Evolutionary conservation across 2,888 invertebrate genomes (phyloP).

Genomic region (Endomychus coccineus): DNA sequence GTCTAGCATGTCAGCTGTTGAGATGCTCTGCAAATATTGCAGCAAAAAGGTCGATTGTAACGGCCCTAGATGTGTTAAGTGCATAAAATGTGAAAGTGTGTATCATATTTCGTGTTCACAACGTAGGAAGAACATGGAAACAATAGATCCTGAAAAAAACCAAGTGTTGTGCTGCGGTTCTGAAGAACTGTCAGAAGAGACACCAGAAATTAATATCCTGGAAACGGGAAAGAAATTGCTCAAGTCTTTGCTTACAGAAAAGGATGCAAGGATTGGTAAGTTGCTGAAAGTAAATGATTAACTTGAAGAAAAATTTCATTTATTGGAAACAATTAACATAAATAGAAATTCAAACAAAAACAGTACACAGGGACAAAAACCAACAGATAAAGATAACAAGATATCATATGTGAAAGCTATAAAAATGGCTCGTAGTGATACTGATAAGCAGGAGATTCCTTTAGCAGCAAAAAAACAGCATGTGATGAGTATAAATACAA

Average conservation of each 20-base stretch:
- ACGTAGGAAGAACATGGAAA: neutral
- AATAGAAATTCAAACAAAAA: too few species aligned
- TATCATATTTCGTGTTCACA: constrained; percentile 1
- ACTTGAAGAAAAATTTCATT: neutral
- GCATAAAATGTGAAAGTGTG: neutral
- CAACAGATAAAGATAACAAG: too few species aligned
- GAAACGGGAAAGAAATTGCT: neutral
- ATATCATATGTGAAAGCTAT: too few species aligned
- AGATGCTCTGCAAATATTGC: constrained; percentile 2
- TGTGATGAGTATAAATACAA: too few species aligned
- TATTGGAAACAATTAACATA: too few species aligned
- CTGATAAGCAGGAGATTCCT: too few species aligned
- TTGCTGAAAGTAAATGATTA: neutral
- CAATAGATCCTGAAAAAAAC: neutral
- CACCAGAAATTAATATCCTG: neutral
- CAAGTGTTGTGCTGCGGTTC: neutral
- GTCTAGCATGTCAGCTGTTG: too few species aligned
- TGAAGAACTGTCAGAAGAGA: neutral
- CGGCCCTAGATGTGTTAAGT: neutral
- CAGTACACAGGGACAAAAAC: too few species aligned
- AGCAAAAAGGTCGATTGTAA: neutral
- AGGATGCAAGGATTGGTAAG: neutral
- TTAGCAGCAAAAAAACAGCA: too few species aligned
- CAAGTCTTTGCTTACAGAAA: neutral
- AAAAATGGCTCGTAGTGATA: too few species aligned